Evolutionary conservation across 2,888 invertebrate genomes (phyloP), one percentile per base, ranked within the genome.

Genomic region (Ecliptopera silaceata): DNA sequence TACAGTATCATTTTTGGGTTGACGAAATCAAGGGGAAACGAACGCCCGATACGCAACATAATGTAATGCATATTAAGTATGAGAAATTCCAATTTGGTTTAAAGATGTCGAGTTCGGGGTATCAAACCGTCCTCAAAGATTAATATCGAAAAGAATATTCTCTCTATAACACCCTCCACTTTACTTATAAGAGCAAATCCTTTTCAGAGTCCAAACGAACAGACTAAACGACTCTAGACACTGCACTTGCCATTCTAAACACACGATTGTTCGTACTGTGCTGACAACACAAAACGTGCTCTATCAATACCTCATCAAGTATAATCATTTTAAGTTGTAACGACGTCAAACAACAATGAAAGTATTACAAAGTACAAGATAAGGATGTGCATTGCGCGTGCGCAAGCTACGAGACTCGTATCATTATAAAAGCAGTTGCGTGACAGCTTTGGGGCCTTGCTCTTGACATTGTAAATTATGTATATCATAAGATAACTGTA

Each of bases 381-480:
- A n/a, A 13, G 26, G 22, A 13, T 44, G 57, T 48, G 53, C 53
- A 36, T 53, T 44, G 57, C 52, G 53, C 53, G 31, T 53, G 49
- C 60, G 56, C 60, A 56, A 20, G n/a, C 38, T 20, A 46, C 48
- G 32, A 43, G n/a, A 47, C 45, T 36, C 44, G 55, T 52, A 44
- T 53, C 29, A 36, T 48, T 53, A 49, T 11, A 43, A 44, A 47
- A 26, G 39, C 47, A 32, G 10, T 53, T 17, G 53, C 47, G 53
- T 53, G 58, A 58, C 49, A 45, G 39, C 20, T 12, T 26, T 13
- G 26, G 26, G 57, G 29, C 58, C 53, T 58, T 53, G 44, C 53
- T 49, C 53, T 58, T 58, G 58, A 57, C 57, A 53, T 53, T 53
- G 53, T 29, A 29, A 17, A 17, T 29, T 12, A 4, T n/a, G n/a